Percentiles rank a stretch among this genome's conserved stretches.
Evolutionary conservation across 2,888 invertebrate genomes (phyloP).

Genomic region (Ischnus inquisitorius): DNA sequence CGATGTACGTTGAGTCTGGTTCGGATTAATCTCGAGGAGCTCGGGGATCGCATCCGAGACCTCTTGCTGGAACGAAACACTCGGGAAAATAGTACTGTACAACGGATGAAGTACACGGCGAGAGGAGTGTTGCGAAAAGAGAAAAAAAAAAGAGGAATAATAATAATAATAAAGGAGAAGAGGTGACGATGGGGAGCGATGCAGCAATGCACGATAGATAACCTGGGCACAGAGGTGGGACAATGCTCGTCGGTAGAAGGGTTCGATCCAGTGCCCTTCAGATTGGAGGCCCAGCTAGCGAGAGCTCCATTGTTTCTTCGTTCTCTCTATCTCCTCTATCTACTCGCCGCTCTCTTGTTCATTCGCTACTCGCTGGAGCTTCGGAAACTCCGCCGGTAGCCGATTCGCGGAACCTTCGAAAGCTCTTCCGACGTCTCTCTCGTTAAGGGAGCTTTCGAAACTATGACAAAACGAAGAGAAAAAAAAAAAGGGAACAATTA

Average conservation of each 20-base stretch:
- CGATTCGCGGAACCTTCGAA: background rate
- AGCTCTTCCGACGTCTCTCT: slow-evolving; percentile 11
- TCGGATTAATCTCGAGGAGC: slow-evolving; percentile 63
- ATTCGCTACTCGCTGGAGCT: slow-evolving; percentile 27
- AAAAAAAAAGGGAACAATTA: background rate
- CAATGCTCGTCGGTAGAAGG: slow-evolving; percentile 75
- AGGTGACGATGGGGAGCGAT: slow-evolving; percentile 29
- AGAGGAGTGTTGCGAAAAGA: slow-evolving; percentile 5
- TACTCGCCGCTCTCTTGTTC: slow-evolving; percentile 19
- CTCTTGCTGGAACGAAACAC: slow-evolving; percentile 54
- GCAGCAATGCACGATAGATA: slow-evolving; percentile 49
- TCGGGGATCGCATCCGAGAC: slow-evolving; percentile 38
- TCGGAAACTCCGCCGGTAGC: slow-evolving; percentile 8
- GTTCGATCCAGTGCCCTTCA: slow-evolving; percentile 82
- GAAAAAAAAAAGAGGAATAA: background rate
- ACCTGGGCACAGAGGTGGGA: slow-evolving; percentile 44
- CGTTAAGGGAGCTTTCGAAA: slow-evolving; percentile 7
- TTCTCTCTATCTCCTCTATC: slow-evolving; percentile 40
- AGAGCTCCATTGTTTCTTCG: slow-evolving; percentile 61
- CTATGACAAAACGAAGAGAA: background rate
- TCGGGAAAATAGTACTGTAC: slow-evolving; percentile 13
- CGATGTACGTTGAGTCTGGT: slow-evolving; percentile 46
- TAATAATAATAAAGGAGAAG: slow-evolving; percentile 44
- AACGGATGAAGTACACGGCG: background rate
- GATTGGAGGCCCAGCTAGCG: slow-evolving; percentile 76